Base-by-base conservation (phyloP, 2,797 vertebrate genomes). In the Sebastolobus alascanus region DNA sequence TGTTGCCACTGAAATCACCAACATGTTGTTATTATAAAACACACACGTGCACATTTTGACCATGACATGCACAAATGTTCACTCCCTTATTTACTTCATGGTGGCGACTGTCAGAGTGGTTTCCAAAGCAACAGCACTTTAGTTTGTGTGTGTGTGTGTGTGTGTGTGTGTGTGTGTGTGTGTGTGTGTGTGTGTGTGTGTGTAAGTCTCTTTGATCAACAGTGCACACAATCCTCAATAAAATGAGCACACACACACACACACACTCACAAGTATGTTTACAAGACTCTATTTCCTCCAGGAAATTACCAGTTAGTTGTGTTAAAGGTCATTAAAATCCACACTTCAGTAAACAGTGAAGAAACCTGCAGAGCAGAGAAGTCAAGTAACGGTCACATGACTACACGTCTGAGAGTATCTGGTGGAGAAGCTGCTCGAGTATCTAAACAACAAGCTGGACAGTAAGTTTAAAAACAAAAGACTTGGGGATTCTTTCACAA, bases 201-300 rank as follows among this genome's bases (percentile, higher is more conserved):
- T 54, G 67, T 66, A 25, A 43, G 40, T 43, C 16, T 43, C 54
- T 84, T 82, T 84, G 79, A 87, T 82, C 54, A 46, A 1, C 37
- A 35, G 43, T 18, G 43, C 16, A 8, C 27, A 29, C n/a, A 50
- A 70, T 52, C n/a, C 16, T 40, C 25, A n/a, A 60, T 31, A 55
- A 40, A 29, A 63, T 8, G 50, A 29, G 13, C n/a, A 20, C 18
- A 14, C 61, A 58, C 55, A 31, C 4, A 31, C 6, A 43, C 64
- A 59, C 64, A 52, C 72, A 60, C 40, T 18, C 12, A 3, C 64
- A 22, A n/a, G 13, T 52, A 2, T 61, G 50, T 82, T 75, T 69
- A 68, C 50, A 8, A 75, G 31, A 18, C 7, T 2, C 14, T 1
- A 1, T 22, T 76, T 83, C 77, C 80, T 80, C 5, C 35, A 56